Base-by-base conservation (phyloP, 2,113 vertebrate genomes). In the Actenoides lindsayi region DNA sequence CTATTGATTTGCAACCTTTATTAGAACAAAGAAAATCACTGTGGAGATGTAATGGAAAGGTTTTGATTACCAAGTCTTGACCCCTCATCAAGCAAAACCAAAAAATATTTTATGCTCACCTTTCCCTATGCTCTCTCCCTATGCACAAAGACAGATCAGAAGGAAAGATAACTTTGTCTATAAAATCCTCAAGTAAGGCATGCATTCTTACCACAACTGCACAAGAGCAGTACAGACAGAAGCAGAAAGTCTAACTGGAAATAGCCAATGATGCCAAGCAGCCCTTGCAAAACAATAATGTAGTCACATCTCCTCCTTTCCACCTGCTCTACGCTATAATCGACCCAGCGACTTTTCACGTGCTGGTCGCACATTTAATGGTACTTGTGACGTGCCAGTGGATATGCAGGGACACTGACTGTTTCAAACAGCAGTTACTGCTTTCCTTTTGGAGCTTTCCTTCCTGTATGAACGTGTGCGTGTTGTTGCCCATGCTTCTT, bases 211-310 rank as follows among this genome's bases (percentile, higher is more conserved):
- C 11, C 56, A 82, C 2, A 0, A 77, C 82, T 35, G 31, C 70
- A 39, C 46, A 67, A 41, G 19, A 60, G 18, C 24, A 69, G 10
- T 7, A 69, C 37, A 75, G 7, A 31, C 3, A 70, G 6, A 6
- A 19, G 57, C 41, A 71, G 30, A n/a, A 53, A 37, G 2, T 2
- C 33, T 2, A 16, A 35, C 1, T 21, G 54, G 20, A 25, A 64
- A 12, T 7, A 69, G 16, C 6, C 20, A 67, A 35, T 31, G 9
- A 64, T 0, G 4, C 10, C 63, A 53, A 68, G n/a, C 24, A 78
- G 31, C 27, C 33, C 12, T 6, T 16, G 5, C n/a, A 57, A 46
- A 14, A 21, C 0, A 5, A 31, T 69, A 27, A 24, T 1, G 8
- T 5, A 19, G 20, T 56, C 51, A 7, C 12, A 30, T 3, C 25